phyloP scores from a whole-genome alignment of 1,140 invertebrate genomes.

The Frieseomelitta varia region DNA sequence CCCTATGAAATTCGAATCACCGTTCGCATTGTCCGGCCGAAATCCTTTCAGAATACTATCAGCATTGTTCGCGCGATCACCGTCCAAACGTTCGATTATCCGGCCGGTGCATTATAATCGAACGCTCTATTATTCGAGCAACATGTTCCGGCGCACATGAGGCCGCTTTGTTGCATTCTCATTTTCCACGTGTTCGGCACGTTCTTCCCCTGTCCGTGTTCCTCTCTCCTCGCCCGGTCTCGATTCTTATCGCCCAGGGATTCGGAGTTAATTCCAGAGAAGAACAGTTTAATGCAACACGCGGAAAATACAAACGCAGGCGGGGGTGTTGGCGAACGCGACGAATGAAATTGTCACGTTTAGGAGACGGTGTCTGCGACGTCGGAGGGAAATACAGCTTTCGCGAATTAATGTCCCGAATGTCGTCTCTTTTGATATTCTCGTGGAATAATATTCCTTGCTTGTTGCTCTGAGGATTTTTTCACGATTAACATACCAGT shows the following conservation, averaged over 20 bases:
- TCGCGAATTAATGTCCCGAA: neutral
- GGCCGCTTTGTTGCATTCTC: constrained; percentile 17
- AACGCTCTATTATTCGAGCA: constrained; percentile 29
- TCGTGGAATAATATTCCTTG: no score
- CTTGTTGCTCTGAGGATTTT: neutral
- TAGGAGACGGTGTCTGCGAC: no score
- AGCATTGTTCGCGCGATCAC: constrained; percentile 19
- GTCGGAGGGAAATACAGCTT: neutral
- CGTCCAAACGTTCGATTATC: constrained; percentile 21
- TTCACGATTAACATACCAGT: neutral
- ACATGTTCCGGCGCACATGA: neutral
- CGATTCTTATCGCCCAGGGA: neutral
- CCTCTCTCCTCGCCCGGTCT: no score
- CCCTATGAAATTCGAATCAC: constrained; percentile 15
- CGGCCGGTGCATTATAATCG: constrained; percentile 15
- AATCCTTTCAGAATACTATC: constrained; percentile 22
- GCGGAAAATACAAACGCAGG: neutral
- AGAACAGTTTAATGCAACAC: constrained; percentile 6
- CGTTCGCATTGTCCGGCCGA: constrained; percentile 7
- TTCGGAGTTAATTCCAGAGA: constrained; percentile 6
- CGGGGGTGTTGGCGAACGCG: neutral
- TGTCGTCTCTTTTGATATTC: neutral
- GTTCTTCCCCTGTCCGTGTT: no score
- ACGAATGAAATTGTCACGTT: neutral
- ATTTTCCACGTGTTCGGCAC: neutral